phyloP scores from a whole-genome alignment of 2,888 invertebrate genomes.

The Phortica okadai region DNA sequence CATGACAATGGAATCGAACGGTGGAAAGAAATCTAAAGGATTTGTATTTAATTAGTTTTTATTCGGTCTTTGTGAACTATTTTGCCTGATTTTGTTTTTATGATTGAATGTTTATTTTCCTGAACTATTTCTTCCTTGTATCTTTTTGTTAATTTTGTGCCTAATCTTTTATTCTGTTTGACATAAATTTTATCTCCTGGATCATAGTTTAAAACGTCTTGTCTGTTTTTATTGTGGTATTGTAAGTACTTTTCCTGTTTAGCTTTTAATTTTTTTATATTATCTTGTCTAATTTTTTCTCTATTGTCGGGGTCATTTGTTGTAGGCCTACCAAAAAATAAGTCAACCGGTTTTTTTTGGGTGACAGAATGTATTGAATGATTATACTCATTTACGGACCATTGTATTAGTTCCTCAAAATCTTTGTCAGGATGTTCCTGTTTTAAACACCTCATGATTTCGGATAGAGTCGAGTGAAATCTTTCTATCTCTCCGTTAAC shows the following conservation, averaged over 20 bases:
- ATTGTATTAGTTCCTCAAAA: background rate
- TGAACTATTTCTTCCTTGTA: too few species aligned
- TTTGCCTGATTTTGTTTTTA: background rate
- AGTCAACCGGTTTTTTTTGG: background rate
- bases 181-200: background rate
- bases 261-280: background rate
- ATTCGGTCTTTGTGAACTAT: background rate
- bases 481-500: conserved; percentile 37
- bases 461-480: conserved; percentile 42
- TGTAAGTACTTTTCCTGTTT: background rate
- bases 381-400: background rate
- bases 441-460: conserved; percentile 43
- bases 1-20: background rate
- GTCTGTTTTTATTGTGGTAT: background rate
- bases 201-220: background rate
- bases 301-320: background rate
- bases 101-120: background rate
- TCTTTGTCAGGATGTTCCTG: conserved; percentile 11
- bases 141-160: too few species aligned
- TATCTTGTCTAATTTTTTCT: background rate
- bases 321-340: conserved; percentile 4
- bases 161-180: too few species aligned
- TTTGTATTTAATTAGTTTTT: background rate
- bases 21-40: background rate
- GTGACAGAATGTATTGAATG: background rate